Evolutionary conservation across 2,888 invertebrate species (phyloP).

Genomic region (Nephrotoma flavescens): DNA sequence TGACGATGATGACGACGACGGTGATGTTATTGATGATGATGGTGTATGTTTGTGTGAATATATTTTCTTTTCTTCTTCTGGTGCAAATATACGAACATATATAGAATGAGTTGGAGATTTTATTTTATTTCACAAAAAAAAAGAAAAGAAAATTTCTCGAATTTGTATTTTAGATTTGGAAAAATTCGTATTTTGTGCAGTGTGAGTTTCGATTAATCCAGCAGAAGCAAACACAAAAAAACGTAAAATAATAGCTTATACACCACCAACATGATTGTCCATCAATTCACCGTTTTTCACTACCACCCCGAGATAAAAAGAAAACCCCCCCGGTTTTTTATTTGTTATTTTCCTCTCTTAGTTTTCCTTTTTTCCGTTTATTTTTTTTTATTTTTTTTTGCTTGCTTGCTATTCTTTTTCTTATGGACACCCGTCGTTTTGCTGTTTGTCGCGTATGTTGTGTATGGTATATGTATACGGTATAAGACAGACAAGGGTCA

Average conservation of each 20-base stretch:
- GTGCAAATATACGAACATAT: not conserved
- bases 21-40: constrained; percentile 7
- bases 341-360: not conserved
- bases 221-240: not conserved
- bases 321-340: not conserved
- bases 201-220: constrained; percentile 9
- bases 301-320: not conserved
- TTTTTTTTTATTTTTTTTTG: not conserved
- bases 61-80: not conserved
- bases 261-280: not conserved
- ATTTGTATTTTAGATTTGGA: not conserved
- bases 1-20: constrained; percentile 3
- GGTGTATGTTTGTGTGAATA: constrained; percentile 5
- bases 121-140: not conserved
- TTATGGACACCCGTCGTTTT: constrained; percentile 9
- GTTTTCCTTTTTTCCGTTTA: not conserved
- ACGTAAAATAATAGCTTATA: not conserved
- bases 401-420: not conserved
- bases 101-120: not conserved
- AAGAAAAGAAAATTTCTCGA: not conserved
- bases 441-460: constrained; percentile 7
- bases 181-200: not conserved
- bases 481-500: constrained; percentile 11
- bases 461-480: constrained; percentile 3
- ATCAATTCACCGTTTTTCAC: not conserved